Conservation (phyloP, 2,888 invertebrate species). For the Cybosia mesomella region DNA sequence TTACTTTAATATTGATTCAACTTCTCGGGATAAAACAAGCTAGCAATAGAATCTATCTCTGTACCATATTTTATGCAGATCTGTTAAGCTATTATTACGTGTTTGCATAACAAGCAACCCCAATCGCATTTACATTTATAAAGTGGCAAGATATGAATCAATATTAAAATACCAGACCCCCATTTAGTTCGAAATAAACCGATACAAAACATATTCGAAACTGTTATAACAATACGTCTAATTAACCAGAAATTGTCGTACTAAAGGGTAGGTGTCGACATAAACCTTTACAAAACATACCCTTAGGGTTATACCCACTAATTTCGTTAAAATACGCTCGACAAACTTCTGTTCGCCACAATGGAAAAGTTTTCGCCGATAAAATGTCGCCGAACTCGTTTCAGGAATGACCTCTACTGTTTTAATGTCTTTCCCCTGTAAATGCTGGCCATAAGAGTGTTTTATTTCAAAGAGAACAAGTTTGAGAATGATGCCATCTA, state of each 20-base stretch:
- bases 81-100: too few relatives aligned
- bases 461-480: slow-evolving; percentile 23
- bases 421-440: slow-evolving; percentile 43
- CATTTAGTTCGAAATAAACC: not conserved
- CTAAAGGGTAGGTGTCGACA: slow-evolving; percentile 12
- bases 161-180: not conserved
- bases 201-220: not conserved
- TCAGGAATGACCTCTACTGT: slow-evolving; percentile 23
- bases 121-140: too few relatives aligned
- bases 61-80: too few relatives aligned
- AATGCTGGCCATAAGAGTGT: slow-evolving; percentile 8
- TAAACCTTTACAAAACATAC: slow-evolving; percentile 17
- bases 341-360: slow-evolving; percentile 30
- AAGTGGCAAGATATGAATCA: not conserved
- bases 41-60: too few relatives aligned
- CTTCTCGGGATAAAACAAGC: too few relatives aligned
- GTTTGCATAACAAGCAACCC: too few relatives aligned
- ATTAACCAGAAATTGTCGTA: slow-evolving; percentile 16
- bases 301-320: slow-evolving; percentile 24
- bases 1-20: too few relatives aligned
- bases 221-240: slow-evolving; percentile 5
- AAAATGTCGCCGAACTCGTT: slow-evolving; percentile 31
- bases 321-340: slow-evolving; percentile 38
- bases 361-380: slow-evolving; percentile 35
- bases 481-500: slow-evolving; percentile 30